Percentiles rank a stretch among this genome's conserved stretches.
Conservation (phyloP, 2,797 vertebrate species). For the Anabacerthia variegaticeps region DNA sequence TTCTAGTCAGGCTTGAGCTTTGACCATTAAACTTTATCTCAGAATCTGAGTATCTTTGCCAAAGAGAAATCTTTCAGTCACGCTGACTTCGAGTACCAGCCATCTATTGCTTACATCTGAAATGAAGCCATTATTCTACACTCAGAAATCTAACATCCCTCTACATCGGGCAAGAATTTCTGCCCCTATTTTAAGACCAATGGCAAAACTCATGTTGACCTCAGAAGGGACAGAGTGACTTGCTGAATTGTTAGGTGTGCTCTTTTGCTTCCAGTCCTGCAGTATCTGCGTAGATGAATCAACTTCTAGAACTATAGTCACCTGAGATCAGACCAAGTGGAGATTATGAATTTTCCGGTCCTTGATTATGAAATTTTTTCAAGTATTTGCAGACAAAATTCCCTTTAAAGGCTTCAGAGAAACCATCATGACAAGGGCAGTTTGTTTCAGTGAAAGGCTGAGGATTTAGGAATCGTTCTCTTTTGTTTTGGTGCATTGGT, state of each 20-base stretch:
- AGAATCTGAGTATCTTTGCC: background rate
- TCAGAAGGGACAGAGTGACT: background rate
- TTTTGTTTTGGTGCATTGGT: background rate
- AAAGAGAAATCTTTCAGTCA: background rate
- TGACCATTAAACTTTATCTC: background rate
- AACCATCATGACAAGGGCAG: background rate
- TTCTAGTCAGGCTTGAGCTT: background rate
- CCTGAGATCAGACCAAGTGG: background rate
- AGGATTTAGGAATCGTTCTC: background rate
- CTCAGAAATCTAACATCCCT: background rate
- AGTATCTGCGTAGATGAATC: background rate
- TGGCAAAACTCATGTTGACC: background rate
- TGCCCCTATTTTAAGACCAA: background rate
- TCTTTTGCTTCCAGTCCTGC: background rate
- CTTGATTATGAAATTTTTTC: background rate
- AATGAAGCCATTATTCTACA: background rate
- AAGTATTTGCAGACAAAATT: background rate
- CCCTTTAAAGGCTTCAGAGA: background rate
- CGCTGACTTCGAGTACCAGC: background rate
- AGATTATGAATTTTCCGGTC: background rate
- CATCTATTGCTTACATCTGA: background rate
- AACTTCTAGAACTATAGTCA: background rate
- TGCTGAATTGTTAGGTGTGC: background rate
- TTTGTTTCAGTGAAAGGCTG: background rate
- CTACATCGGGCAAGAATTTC: background rate